Percentiles rank a stretch among this genome's conserved stretches.
Conservation (phyloP, 2,888 invertebrate genomes). For the Hirtodrosophila alboralis region DNA sequence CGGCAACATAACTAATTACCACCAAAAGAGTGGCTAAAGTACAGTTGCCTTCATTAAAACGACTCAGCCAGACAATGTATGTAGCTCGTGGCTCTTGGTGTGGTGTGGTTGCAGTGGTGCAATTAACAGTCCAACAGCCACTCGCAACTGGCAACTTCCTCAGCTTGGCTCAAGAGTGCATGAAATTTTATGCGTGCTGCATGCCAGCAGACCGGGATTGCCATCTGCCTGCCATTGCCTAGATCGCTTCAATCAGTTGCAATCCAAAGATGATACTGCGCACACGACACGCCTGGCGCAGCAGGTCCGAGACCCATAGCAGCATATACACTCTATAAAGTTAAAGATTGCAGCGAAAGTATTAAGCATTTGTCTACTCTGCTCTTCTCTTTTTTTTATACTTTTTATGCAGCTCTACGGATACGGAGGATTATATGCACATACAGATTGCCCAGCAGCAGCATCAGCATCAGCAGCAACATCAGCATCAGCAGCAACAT, state of each 20-base stretch:
- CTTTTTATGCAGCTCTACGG: slow-evolving; percentile 81
- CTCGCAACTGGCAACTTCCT: slow-evolving; percentile 45
- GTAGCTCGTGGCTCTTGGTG: too few species aligned
- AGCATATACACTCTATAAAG: not conserved
- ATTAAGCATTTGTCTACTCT: slow-evolving; percentile 2
- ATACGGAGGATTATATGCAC: slow-evolving; percentile 85
- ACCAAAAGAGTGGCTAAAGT: slow-evolving; percentile 58
- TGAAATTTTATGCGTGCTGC: slow-evolving; percentile 80
- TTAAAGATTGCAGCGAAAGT: slow-evolving; percentile 27
- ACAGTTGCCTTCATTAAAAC: slow-evolving; percentile 73
- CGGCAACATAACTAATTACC: slow-evolving; percentile 63
- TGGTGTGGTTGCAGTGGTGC: slow-evolving; percentile 29
- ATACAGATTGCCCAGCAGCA: slow-evolving; percentile 85
- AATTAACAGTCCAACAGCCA: slow-evolving; percentile 50
- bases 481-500: slow-evolving; percentile 33
- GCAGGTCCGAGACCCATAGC: too few species aligned
- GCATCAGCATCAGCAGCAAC: slow-evolving; percentile 47
- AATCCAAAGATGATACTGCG: slow-evolving; percentile 81
- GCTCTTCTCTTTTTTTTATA: too few species aligned
- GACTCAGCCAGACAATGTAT: slow-evolving; percentile 34
- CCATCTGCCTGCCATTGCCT: slow-evolving; percentile 17
- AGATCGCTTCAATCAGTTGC: slow-evolving; percentile 64
- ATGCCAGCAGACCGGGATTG: slow-evolving; percentile 45
- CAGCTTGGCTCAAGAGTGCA: slow-evolving; percentile 69
- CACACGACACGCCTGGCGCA: slow-evolving; percentile 80